phyloP scores from a whole-genome alignment of 2,888 invertebrate species.

The Dasysyrphus tricinctus region DNA sequence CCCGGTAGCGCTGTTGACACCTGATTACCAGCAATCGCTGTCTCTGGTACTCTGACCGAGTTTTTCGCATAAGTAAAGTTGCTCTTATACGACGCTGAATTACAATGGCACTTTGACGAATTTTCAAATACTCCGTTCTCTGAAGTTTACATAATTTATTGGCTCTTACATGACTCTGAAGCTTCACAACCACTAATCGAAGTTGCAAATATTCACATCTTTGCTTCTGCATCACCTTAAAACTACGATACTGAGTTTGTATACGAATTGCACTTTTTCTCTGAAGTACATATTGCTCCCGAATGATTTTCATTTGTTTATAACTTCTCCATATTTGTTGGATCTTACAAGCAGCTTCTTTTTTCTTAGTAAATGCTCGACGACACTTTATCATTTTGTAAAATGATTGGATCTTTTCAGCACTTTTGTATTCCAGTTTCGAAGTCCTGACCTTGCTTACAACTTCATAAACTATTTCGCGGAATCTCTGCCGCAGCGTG shows the following conservation, averaged over 20 bases:
- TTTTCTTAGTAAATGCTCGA: slow-evolving; percentile 78
- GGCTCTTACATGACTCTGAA: slow-evolving; percentile 79
- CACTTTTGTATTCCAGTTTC: slow-evolving; percentile 74
- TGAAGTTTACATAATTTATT: slow-evolving; percentile 76
- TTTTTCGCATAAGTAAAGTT: slow-evolving; percentile 77
- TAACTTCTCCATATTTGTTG: slow-evolving; percentile 82
- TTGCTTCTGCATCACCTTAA: slow-evolving; percentile 77
- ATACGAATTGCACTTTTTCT: slow-evolving; percentile 74
- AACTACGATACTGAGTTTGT: slow-evolving; percentile 76
- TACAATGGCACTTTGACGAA: slow-evolving; percentile 79
- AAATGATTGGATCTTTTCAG: slow-evolving; percentile 80
- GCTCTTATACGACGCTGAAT: slow-evolving; percentile 84
- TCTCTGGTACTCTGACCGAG: slow-evolving; percentile 76
- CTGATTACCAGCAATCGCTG: slow-evolving; percentile 77
- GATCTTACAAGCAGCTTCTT: slow-evolving; percentile 80
- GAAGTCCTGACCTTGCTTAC: slow-evolving; percentile 63
- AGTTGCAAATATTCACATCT: slow-evolving; percentile 76
- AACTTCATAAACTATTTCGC: slow-evolving; percentile 78
- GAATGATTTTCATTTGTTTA: slow-evolving; percentile 74
- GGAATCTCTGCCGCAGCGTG: slow-evolving; percentile 82
- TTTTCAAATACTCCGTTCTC: slow-evolving; percentile 65
- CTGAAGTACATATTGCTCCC: slow-evolving; percentile 77
- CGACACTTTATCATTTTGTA: slow-evolving; percentile 80
- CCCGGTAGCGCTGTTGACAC: slow-evolving; percentile 80
- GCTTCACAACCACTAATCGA: slow-evolving; percentile 49